Conservation (phyloP, 2,797 vertebrate species). For the Paedocypris micromegethes region DNA sequence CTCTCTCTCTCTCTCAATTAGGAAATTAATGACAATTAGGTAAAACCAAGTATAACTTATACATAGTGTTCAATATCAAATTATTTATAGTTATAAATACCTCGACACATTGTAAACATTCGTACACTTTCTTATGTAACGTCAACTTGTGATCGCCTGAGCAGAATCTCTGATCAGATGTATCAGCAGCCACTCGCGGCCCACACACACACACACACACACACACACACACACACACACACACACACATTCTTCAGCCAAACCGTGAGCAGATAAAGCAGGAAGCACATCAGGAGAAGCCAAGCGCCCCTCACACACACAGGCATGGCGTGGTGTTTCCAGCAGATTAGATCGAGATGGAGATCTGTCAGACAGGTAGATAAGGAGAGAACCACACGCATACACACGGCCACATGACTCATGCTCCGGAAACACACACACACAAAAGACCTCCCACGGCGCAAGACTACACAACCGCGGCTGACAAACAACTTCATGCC, state of each 20-base stretch:
- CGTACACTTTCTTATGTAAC: too few relatives aligned
- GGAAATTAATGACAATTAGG: too few relatives aligned
- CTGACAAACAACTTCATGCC: conserved; percentile 17
- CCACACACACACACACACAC: conserved; percentile 27
- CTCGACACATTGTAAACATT: too few relatives aligned
- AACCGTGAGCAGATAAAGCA: background rate
- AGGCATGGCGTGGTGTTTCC: conserved; percentile 19
- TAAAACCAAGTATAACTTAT: too few relatives aligned
- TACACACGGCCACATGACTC: conserved; percentile 20
- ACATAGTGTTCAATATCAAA: too few relatives aligned
- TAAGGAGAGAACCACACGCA: conserved; percentile 34
- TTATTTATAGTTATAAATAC: too few relatives aligned
- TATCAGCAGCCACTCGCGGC: conserved; percentile 3
- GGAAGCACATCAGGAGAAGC: too few relatives aligned
- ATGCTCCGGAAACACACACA: conserved; percentile 15
- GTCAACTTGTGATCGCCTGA: too few relatives aligned
- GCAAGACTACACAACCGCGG: conserved; percentile 31
- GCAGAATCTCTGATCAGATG: conserved; percentile 9
- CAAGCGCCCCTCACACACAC: conserved; percentile 1
- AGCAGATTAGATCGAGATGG: conserved; percentile 34
- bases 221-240: background rate
- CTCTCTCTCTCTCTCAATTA: too few relatives aligned
- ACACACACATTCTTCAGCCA: background rate
- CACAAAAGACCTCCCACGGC: conserved; percentile 35
- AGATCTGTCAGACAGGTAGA: conserved; percentile 32